Evolutionary conservation across 2,888 invertebrate species (phyloP), one percentile per base, ranked within the genome.

Genomic region (Saturnia pavonia): DNA sequence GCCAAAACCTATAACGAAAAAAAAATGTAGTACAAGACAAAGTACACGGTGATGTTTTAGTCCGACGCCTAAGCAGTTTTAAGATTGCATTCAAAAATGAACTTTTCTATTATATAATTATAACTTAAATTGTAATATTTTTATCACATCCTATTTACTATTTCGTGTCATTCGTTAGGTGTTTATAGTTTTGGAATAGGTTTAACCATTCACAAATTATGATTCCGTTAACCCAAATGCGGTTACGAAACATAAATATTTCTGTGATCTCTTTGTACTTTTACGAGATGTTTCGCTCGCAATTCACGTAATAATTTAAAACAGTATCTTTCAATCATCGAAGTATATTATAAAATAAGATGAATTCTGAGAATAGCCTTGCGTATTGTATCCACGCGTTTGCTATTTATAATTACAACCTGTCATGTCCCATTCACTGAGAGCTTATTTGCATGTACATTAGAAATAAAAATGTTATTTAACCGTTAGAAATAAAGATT

Each of bases 371-470:
- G 88, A 91, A 91, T 90, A 91, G 82, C 87, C 88, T 91, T 90
- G 90, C 91, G 85, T 82, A 89, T 91, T 91, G 90, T 91, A 90
- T 89, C 88, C 88, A 91, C 85, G 87, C 89, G 87, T 90, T 91
- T 86, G 91, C 91, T 92, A 92, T 92, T 92, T 90, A 91, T 92
- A 92, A 92, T 92, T 91, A 91, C 86, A 87, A 89, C 84, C 90
- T 88, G 82, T 85, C 88, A 86, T 84, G 79, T 71, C 72, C 74
- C 51, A 71, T 70, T 76, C 72, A 74, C 79, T 81, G 85, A 87
- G 82, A 82, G 81, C 85, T 81, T 88, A 90, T 83, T 78, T 83
- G 73, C 76, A 57, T 54, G 74, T 66, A 73, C 69, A 73, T 40
- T 72, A 69, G 72, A 72, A 66, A 70, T 77, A 74, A 86, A 82